These are phyloP conservation scores for Rhombomys opimus DNA, from an alignment of 2,113 vertebrate species.

Conservation along the genomic window DNA sequence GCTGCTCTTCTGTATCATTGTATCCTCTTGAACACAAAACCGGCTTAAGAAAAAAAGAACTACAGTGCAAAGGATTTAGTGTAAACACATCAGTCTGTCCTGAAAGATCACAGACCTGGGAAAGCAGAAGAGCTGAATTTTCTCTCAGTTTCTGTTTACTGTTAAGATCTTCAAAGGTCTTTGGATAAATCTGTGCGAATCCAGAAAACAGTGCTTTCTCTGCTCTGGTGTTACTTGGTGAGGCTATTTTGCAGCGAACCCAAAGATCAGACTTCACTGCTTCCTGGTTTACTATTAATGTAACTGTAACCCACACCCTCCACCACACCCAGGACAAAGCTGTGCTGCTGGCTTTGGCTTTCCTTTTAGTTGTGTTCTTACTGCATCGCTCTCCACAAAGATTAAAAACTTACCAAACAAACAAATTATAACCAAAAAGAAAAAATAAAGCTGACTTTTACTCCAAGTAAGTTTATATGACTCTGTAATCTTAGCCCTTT, in stretches of 20 bases:
- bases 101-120: neutral
- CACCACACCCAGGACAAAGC: neutral
- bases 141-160: slow-evolving; percentile 16
- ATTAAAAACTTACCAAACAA: neutral
- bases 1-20: neutral
- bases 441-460: neutral
- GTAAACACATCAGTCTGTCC: neutral
- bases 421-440: neutral
- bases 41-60: slow-evolving; percentile 19
- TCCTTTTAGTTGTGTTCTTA: slow-evolving; percentile 23
- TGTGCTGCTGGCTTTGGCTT: neutral
- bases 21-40: neutral
- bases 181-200: neutral
- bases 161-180: slow-evolving; percentile 43
- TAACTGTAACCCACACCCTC: neutral
- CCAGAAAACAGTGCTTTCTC: neutral
- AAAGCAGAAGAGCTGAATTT: slow-evolving; percentile 1
- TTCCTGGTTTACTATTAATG: slow-evolving; percentile 9
- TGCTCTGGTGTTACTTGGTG: neutral
- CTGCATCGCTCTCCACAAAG: neutral
- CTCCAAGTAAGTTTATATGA: slow-evolving; percentile 4
- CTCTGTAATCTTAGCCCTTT: neutral
- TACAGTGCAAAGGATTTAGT: slow-evolving; percentile 14
- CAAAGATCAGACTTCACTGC: slow-evolving; percentile 1
- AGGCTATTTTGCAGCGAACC: slow-evolving; percentile 35